Conservation (phyloP, 2,888 invertebrate genomes). For the Altica lythri region DNA sequence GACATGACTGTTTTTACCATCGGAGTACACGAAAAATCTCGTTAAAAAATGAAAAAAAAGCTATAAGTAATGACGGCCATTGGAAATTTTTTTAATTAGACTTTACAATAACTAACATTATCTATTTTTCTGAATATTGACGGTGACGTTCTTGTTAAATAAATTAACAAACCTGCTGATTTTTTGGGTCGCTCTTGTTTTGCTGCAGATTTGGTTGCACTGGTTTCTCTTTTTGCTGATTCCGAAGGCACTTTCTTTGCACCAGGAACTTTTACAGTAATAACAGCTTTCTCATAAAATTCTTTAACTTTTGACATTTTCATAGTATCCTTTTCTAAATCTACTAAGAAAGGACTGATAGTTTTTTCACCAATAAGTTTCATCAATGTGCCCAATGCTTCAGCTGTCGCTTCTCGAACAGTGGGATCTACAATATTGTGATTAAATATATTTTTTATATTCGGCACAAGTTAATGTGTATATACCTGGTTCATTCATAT, state of each 20-base stretch:
- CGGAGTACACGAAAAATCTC: too few relatives aligned
- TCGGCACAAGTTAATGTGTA: constrained; percentile 6
- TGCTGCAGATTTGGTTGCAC: constrained; percentile 10
- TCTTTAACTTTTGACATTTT: constrained; percentile 96
- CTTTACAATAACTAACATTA: too few relatives aligned
- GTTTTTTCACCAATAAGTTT: constrained; percentile 93
- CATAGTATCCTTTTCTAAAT: constrained; percentile 86
- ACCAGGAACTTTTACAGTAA: constrained; percentile 71
- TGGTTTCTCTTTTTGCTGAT: constrained; percentile 32
- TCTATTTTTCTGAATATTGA: too few relatives aligned
- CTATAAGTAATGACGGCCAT: too few relatives aligned
- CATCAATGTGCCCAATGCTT: constrained; percentile 91
- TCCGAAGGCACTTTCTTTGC: constrained; percentile 65
- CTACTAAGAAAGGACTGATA: constrained; percentile 82
- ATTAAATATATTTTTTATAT: background rate
- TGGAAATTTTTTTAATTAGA: too few relatives aligned
- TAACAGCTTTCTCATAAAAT: constrained; percentile 89
- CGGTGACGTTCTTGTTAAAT: too few relatives aligned
- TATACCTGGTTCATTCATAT: constrained; percentile 74
- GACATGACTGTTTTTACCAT: too few relatives aligned
- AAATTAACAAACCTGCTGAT: background rate
- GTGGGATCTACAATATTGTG: constrained; percentile 67
- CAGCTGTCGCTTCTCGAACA: constrained; percentile 90
- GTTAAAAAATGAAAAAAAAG: too few relatives aligned
- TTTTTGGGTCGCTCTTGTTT: too few relatives aligned